phyloP scores from a whole-genome alignment of 2,113 vertebrate species.

The Solea solea region DNA sequence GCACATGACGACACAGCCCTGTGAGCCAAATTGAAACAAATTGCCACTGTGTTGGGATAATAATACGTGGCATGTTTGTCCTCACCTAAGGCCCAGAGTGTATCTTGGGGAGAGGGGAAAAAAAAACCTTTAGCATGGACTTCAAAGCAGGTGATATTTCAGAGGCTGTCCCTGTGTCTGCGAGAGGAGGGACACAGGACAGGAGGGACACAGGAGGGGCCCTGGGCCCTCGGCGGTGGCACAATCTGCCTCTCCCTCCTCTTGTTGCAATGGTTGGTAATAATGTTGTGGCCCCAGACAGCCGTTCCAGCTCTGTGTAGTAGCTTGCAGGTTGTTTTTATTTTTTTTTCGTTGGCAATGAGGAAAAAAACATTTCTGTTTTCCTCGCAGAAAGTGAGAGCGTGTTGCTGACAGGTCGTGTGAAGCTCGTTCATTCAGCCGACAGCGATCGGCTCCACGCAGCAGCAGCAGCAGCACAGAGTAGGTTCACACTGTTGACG shows the following conservation, averaged over 20 bases:
- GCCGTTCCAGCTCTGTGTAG: not conserved
- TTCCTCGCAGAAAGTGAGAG: slow-evolving; percentile 12
- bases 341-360: slow-evolving; percentile 23
- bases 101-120: too few relatives aligned
- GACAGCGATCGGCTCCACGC: too few relatives aligned
- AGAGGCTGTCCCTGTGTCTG: not conserved
- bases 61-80: too few relatives aligned
- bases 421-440: not conserved
- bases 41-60: not conserved
- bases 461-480: slow-evolving; percentile 17
- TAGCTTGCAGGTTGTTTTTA: slow-evolving; percentile 4
- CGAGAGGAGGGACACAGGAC: not conserved
- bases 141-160: not conserved
- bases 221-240: too few relatives aligned
- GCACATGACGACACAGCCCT: not conserved
- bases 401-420: slow-evolving; percentile 16
- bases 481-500: slow-evolving; percentile 26
- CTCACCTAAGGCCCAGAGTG: too few relatives aligned
- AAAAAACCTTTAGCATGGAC: too few relatives aligned
- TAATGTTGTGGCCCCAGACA: not conserved
- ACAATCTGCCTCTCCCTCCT: not conserved
- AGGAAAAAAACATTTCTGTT: slow-evolving; percentile 25
- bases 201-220: not conserved
- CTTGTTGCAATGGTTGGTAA: not conserved
- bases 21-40: not conserved